These are phyloP conservation scores for Amphipyra tragopoginis DNA, from an alignment of 2,888 invertebrate species.

Conservation along the genomic window DNA sequence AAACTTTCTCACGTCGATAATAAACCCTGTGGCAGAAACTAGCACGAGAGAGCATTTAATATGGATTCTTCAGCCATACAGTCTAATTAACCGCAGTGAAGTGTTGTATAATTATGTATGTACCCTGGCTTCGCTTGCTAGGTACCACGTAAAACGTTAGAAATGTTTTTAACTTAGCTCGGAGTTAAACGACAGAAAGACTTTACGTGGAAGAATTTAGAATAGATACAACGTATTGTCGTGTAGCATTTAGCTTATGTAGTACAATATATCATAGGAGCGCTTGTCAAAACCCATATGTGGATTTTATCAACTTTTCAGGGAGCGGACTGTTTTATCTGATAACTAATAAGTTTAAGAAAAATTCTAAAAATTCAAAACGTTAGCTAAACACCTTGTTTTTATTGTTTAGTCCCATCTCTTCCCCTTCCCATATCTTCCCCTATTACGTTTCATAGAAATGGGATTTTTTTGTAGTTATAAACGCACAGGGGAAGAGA, in stretches of 20 bases:
- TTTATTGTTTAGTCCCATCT: no score
- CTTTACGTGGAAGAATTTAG: neutral
- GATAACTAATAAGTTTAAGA: no score
- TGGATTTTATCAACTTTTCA: no score
- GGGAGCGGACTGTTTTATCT: no score
- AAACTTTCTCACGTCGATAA: conserved; percentile 4
- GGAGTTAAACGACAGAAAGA: conserved; percentile 9
- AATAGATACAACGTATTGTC: neutral
- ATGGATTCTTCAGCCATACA: conserved; percentile 49
- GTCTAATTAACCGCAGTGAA: conserved; percentile 55
- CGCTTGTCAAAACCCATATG: no score
- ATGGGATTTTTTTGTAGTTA: no score
- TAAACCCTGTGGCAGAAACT: conserved; percentile 29
- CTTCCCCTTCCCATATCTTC: no score
- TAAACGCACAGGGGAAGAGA: no score
- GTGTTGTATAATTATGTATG: conserved; percentile 58
- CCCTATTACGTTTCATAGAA: no score
- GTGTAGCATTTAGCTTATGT: neutral
- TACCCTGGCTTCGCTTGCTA: conserved; percentile 1
- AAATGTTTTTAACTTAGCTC: conserved; percentile 12
- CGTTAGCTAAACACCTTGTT: no score
- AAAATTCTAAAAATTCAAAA: no score
- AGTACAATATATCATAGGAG: no score
- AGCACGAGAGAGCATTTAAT: conserved; percentile 46
- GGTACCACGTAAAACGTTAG: neutral